Evolutionary conservation across 2,888 invertebrate species (phyloP).

Genomic region (Melieria crassipennis): DNA sequence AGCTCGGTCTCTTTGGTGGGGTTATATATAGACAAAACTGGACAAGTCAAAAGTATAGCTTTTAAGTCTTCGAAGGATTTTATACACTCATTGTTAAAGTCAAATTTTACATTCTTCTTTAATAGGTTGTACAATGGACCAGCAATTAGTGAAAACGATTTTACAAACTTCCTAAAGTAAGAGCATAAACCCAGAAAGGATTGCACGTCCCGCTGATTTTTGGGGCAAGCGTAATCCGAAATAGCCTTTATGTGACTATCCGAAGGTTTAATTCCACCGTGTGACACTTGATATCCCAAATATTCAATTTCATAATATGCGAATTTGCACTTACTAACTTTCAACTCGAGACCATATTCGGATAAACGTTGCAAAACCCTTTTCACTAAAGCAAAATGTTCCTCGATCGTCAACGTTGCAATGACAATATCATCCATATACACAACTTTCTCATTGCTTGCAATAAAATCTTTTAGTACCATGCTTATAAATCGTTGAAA

Average conservation of each 20-base stretch:
- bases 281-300: constrained; percentile 18
- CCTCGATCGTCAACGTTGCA: background rate
- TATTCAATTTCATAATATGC: constrained; percentile 18
- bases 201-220: constrained; percentile 18
- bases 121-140: background rate
- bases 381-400: constrained; percentile 18
- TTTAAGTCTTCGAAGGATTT: constrained; percentile 1
- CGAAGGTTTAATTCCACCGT: constrained; percentile 9
- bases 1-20: constrained; percentile 7
- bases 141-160: constrained; percentile 15
- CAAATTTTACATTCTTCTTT: constrained; percentile 10
- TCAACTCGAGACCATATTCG: constrained; percentile 20
- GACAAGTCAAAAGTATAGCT: background rate
- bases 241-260: constrained; percentile 23
- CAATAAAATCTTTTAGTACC: constrained; percentile 1
- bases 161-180: constrained; percentile 25
- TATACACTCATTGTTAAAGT: constrained; percentile 6
- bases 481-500: constrained; percentile 38
- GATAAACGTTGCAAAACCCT: constrained; percentile 10
- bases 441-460: constrained; percentile 8
- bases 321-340: constrained; percentile 20
- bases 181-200: constrained; percentile 23
- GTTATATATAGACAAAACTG: background rate
- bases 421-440: constrained; percentile 29
- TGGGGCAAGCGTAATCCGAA: constrained; percentile 8